Evolutionary conservation across 2,888 invertebrate species (phyloP), one percentile per base, ranked within the genome.

Genomic region (Ametastegia equiseti): DNA sequence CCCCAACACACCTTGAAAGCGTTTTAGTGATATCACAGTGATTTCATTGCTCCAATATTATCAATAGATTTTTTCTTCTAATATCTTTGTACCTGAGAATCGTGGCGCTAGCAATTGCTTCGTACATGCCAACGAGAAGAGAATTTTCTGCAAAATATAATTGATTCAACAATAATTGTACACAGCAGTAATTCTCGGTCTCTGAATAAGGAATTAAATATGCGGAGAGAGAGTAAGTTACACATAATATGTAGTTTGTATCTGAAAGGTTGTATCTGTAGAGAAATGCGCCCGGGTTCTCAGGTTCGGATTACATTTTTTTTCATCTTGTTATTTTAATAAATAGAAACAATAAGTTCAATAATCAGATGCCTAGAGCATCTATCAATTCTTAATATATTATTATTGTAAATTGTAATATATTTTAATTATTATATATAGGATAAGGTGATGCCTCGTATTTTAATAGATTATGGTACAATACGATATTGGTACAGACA

Each of bases 41-140:
- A 90, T 90, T 90, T 90, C 90, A 90, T 90, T 90, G 90, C 90
- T 90, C 90, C 90, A 90, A 90, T 90, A 90, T 90, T 90, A 90
- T 90, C 89, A 88, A 90, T 90, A 90, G 88, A 89, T 88, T 88
- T 88, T 83, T 84, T 77, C 65, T 80, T 39, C 67, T 36, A 67
- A 80, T 75, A 45, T 77, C n/a, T 57, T 65, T 19, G 23, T 33
- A 57, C 39, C 57, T 57, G 75, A 75, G 33, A 75, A 75, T 54
- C 75, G 33, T 75, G 7, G 36, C 71, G 54, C 9, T 45, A 39
- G 33, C 39, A 69, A 81, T 78, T 39, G 39, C 80, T 60, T 60
- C 30, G 30, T 60, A 60, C 60, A 30, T 2, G 1, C 30, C 30
- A 5, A 5, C 15, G 47, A 80, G 81, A 71, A 80, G 80, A 73